Evolutionary conservation across 2,797 vertebrate species (phyloP).

Genomic region (Aldrovandia affinis): DNA sequence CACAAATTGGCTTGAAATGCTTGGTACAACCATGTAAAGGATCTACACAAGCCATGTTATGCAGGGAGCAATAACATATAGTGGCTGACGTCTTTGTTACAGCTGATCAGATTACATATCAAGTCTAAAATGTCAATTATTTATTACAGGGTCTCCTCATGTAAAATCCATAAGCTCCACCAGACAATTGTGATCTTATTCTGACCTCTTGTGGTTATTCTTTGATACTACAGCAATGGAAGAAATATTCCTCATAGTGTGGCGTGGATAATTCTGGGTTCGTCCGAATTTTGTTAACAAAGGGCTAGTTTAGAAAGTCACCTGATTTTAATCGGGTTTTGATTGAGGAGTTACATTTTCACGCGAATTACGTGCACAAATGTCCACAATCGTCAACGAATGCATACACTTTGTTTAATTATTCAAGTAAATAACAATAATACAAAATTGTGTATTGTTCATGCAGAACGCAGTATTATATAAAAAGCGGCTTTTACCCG

Average conservation of each 20-base stretch:
- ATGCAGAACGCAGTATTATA: neutral
- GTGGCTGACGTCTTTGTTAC: slow-evolving; percentile 35
- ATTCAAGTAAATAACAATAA: too few relatives aligned
- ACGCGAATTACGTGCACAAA: neutral
- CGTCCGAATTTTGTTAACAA: neutral
- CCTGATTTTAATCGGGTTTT: neutral
- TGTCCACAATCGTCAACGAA: neutral
- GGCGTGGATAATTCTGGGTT: neutral
- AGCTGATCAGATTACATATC: slow-evolving; percentile 48
- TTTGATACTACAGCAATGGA: too few relatives aligned
- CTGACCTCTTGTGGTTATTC: slow-evolving; percentile 49
- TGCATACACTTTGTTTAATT: neutral
- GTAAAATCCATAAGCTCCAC: slow-evolving; percentile 14
- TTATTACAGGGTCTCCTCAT: slow-evolving; percentile 36
- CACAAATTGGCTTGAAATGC: slow-evolving; percentile 25
- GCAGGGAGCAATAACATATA: slow-evolving; percentile 15
- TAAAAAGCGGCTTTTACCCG: neutral
- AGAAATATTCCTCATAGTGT: neutral
- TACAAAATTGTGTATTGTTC: neutral
- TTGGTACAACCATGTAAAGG: slow-evolving; percentile 28
- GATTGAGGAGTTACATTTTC: neutral
- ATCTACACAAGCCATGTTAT: neutral
- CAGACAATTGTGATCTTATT: slow-evolving; percentile 1
- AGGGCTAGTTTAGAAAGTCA: too few relatives aligned
- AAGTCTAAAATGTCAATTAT: slow-evolving; percentile 50